Percentiles rank a stretch among this genome's conserved stretches.
Evolutionary conservation across 30 jellyfish, hydroid and myxozoan genomes (phyloP).

Genomic region (Aurelia aurita): DNA sequence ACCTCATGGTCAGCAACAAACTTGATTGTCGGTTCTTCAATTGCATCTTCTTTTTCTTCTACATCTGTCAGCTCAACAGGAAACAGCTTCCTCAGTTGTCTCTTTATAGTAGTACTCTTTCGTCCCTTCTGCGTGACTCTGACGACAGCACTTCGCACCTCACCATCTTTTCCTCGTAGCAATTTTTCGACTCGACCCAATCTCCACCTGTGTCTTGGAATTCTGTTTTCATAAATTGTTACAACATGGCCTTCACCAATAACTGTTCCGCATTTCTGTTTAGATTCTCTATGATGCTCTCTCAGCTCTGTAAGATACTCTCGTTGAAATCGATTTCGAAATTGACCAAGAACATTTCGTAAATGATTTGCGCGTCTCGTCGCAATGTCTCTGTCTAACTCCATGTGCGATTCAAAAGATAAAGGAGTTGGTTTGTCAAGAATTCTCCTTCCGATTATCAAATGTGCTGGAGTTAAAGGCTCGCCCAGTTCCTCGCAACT

Average conservation of each 20-base stretch:
- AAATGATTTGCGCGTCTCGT: slow-evolving; percentile 7
- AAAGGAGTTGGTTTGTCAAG: background rate
- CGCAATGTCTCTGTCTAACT: background rate
- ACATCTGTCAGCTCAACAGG: no score
- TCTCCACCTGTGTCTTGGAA: slow-evolving; percentile 25
- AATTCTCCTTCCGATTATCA: slow-evolving; percentile 14
- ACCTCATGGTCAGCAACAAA: no score
- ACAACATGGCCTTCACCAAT: slow-evolving; percentile 3
- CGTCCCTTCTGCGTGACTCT: background rate
- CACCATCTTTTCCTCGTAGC: background rate
- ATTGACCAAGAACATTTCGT: background rate
- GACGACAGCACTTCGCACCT: slow-evolving; percentile 8
- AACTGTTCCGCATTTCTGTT: background rate
- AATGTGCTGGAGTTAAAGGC: slow-evolving; percentile 53
- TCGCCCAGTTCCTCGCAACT: slow-evolving; percentile 12
- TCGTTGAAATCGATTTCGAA: background rate
- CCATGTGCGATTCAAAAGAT: background rate
- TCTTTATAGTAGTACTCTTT: background rate
- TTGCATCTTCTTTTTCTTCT: no score
- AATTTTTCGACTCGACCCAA: slow-evolving; percentile 18
- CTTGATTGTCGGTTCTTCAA: no score
- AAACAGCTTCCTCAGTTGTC: no score
- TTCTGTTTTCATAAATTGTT: background rate
- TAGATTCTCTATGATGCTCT: background rate
- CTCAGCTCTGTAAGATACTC: background rate